Evolutionary conservation across 1,140 invertebrate species (phyloP), one percentile per base, ranked within the genome.

Genomic region (Hormaphis cornu): DNA sequence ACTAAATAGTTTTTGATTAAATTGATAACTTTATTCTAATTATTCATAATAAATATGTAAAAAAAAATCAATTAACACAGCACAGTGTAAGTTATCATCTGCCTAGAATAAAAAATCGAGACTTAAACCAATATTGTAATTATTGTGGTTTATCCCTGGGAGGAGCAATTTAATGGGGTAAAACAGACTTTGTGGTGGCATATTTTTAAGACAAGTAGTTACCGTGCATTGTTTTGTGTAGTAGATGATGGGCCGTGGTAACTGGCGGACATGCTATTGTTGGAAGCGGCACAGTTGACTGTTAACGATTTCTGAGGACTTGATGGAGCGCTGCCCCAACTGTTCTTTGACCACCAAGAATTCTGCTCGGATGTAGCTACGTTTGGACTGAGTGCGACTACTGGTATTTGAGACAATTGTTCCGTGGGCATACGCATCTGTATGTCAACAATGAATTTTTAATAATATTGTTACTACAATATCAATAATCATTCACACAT

Each of bases 361-460:
- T 66, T 66, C 16, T 48, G 44, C 9, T 83, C 22, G 82, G 83
- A 42, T 86, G 88, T 74, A 88, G 81, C 75, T 90, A 83, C 73
- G 28, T 87, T 89, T 18, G 94, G 93, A 74, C 90, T 94, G 40
- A 97, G 81, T 73, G 93, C 83, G 70, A 93, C 92, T 28, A 97
- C 91, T 5, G 94, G 93, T 69, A 96, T 91, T 76, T 91, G 91
- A n/a, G 90, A 87, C 80, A 96, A 97, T 76, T 96, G 92, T 76
- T 95, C 93, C 69, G 91, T 93, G 22, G 93, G 94, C 73, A 97
- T 94, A 70, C 91, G 86, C 93, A 97, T 97, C 89, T 95, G 79
- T 8, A 79, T 80, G 18, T 30, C 7, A 28, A 69, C 6, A 69
- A 58, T 58, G 22, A 42, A 28, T 58, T 33, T 44, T 37, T 46